Percentiles rank a stretch among this genome's conserved stretches.
phyloP scores from a whole-genome alignment of 1,140 invertebrate genomes.

The Neotoxoptera formosana region DNA sequence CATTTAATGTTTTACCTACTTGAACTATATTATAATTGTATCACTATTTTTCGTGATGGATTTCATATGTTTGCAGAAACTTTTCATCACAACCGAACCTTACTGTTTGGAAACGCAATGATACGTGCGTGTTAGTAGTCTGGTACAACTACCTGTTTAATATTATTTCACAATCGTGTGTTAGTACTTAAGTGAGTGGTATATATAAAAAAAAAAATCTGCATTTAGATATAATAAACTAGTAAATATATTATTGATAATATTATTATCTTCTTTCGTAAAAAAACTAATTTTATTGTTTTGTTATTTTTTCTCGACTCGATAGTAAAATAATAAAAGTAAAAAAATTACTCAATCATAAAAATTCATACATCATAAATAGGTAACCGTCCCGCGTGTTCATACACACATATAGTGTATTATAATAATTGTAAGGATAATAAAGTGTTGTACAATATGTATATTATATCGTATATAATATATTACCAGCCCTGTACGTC shows the following conservation, averaged over 20 bases:
- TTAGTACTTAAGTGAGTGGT: background rate
- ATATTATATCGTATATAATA: background rate
- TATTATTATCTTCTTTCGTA: background rate
- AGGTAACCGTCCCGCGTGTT: background rate
- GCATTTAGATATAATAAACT: background rate
- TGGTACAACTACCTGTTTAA: background rate
- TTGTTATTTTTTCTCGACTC: background rate
- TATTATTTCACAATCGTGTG: background rate
- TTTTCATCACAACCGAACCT: background rate
- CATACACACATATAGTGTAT: background rate
- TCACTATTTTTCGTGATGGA: background rate
- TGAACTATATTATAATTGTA: background rate
- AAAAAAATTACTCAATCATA: background rate
- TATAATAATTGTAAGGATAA: background rate
- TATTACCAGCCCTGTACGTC: background rate
- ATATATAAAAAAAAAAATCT: background rate
- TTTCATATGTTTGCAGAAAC: background rate
- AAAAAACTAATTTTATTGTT: background rate
- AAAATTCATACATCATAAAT: background rate
- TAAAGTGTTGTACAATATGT: background rate
- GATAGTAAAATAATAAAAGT: background rate
- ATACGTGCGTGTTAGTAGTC: background rate
- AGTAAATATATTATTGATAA: background rate
- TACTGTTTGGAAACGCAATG: background rate
- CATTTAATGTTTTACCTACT: background rate